phyloP scores from a whole-genome alignment of 2,888 invertebrate species.

The Tetanocera ferruginea region DNA sequence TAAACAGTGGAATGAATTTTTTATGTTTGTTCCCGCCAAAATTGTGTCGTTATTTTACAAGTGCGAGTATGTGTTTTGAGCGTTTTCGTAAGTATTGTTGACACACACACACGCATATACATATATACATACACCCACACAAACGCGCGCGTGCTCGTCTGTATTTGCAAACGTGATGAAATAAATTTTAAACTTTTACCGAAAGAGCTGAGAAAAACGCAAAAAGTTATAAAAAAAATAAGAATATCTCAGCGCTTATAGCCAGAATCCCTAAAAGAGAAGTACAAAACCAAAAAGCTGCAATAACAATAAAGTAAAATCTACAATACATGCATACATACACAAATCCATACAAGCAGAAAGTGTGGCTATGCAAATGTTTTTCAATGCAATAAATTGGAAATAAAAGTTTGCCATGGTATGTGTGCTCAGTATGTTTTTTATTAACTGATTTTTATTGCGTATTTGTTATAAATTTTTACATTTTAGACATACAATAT shows the following conservation, averaged over 20 bases:
- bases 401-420: too few species aligned
- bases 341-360: background rate
- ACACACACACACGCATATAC: background rate
- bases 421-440: too few species aligned
- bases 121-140: background rate
- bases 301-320: background rate
- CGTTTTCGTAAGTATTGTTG: background rate
- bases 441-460: too few species aligned
- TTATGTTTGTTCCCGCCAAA: conserved; percentile 9
- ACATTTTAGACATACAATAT: background rate
- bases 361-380: conserved; percentile 18
- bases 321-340: background rate
- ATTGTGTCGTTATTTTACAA: background rate
- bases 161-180: conserved; percentile 14
- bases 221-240: background rate
- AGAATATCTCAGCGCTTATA: background rate
- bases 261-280: background rate
- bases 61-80: background rate
- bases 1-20: background rate
- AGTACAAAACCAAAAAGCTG: background rate
- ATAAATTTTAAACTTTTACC: conserved; percentile 6
- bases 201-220: background rate
- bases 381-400: background rate
- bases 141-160: background rate
- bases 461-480: background rate